A percentile compares a stretch with the other conserved stretches of the same genome.
Evolutionary conservation across 2,888 invertebrate species (phyloP).

Genomic region (Drosophila picticornis): DNA sequence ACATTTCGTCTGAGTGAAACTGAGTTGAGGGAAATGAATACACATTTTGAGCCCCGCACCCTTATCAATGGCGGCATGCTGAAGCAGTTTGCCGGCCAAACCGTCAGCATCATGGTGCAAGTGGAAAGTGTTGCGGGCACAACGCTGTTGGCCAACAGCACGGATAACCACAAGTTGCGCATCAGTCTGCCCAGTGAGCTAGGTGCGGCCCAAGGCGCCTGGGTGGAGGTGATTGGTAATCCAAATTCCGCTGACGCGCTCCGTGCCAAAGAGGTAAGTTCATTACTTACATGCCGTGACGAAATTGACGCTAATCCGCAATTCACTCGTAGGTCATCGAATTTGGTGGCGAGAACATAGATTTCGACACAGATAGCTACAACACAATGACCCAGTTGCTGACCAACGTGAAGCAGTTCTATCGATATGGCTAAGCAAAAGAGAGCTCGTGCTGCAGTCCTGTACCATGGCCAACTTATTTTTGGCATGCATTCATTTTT

Average conservation of each 20-base stretch:
- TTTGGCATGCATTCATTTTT: background rate
- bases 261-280: constrained; percentile 80
- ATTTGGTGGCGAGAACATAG: constrained; percentile 81
- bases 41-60: constrained; percentile 76
- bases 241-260: constrained; percentile 69
- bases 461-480: background rate
- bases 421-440: constrained; percentile 46
- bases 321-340: constrained; percentile 76
- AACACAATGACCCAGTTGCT: constrained; percentile 83
- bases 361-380: constrained; percentile 83
- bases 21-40: constrained; percentile 23
- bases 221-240: constrained; percentile 84
- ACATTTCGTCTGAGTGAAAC: background rate
- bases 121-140: constrained; percentile 77
- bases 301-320: background rate
- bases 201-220: constrained; percentile 70
- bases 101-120: constrained; percentile 82
- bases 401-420: constrained; percentile 73
- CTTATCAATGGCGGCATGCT: constrained; percentile 82
- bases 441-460: background rate
- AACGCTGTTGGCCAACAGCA: constrained; percentile 71
- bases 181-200: constrained; percentile 74
- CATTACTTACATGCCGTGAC: too few species aligned
- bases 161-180: constrained; percentile 80
- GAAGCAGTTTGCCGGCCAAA: constrained; percentile 78